phyloP scores from a whole-genome alignment of 2,888 invertebrate genomes.

The Scaeva pyrastri region DNA sequence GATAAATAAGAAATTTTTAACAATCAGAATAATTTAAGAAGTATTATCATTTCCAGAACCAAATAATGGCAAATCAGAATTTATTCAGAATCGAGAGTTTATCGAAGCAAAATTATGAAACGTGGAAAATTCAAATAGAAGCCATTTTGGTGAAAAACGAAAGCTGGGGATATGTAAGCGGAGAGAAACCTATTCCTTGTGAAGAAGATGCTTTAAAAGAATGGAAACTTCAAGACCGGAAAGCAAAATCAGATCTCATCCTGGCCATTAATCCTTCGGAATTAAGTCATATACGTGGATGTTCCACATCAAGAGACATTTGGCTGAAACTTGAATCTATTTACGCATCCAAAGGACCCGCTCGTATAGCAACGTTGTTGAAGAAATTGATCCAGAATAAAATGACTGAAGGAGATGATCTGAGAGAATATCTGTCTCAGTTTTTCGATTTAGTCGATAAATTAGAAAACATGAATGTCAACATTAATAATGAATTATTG shows the following conservation, averaged over 20 bases:
- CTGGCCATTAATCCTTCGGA: conserved; percentile 74
- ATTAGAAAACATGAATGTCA: conserved; percentile 79
- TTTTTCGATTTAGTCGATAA: conserved; percentile 81
- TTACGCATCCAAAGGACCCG: conserved; percentile 81
- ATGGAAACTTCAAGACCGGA: conserved; percentile 13
- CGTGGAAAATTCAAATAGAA: too few species aligned
- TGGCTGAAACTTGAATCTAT: conserved; percentile 81
- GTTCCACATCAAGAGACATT: conserved; percentile 78
- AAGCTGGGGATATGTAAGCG: too few species aligned
- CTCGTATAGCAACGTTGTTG: conserved; percentile 81
- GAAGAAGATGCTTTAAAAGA: too few species aligned
- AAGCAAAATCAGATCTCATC: conserved; percentile 20
- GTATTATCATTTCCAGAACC: too few species aligned
- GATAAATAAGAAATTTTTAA: too few species aligned
- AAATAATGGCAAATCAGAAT: too few species aligned
- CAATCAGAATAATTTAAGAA: too few species aligned
- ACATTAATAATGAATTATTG: conserved; percentile 78
- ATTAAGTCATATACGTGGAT: conserved; percentile 79
- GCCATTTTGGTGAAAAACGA: too few species aligned
- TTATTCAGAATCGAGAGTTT: too few species aligned
- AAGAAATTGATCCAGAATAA: conserved; percentile 80
- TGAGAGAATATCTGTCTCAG: conserved; percentile 79
- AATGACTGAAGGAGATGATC: conserved; percentile 79
- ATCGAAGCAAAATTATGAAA: too few species aligned
- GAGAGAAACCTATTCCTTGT: too few species aligned